Conservation (phyloP, 2,888 invertebrate species). For the Desoria tigrina region DNA sequence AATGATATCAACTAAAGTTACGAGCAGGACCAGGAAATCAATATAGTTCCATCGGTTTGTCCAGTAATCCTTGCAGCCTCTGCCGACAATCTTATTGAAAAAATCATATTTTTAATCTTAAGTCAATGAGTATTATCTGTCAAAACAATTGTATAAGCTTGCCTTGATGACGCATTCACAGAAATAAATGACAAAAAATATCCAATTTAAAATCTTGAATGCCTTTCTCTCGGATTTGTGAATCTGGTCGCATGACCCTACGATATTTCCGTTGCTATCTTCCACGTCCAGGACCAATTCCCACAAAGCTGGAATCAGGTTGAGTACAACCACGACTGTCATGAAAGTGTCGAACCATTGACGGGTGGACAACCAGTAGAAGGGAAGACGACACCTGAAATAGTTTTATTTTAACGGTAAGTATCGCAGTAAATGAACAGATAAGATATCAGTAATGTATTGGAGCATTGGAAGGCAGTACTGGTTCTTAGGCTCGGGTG, state of each 20-base stretch:
- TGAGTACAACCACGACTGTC: constrained; percentile 45
- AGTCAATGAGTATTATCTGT: no score
- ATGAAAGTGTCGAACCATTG: constrained; percentile 58
- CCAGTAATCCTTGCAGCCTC: constrained; percentile 57
- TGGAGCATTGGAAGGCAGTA: no score
- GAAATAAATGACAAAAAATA: constrained; percentile 38
- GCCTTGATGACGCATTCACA: constrained; percentile 48
- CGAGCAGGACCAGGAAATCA: constrained; percentile 62
- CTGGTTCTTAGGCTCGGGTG: background rate
- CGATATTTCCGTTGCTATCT: constrained; percentile 7
- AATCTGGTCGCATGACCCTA: background rate
- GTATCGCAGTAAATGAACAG: no score
- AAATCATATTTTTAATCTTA: no score
- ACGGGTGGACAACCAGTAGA: constrained; percentile 49
- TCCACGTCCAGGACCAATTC: constrained; percentile 55
- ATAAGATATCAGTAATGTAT: no score
- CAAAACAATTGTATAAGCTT: no score
- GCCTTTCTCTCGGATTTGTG: background rate
- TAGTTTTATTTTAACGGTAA: no score
- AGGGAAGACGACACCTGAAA: constrained; percentile 24
- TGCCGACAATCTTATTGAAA: constrained; percentile 49
- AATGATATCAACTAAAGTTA: constrained; percentile 55
- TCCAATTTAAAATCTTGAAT: constrained; percentile 33
- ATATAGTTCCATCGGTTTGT: constrained; percentile 63
- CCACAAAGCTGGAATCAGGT: constrained; percentile 55